Evolutionary conservation across 2,113 vertebrate species (phyloP), one percentile per base, ranked within the genome.

Genomic region (Calonectris borealis): DNA sequence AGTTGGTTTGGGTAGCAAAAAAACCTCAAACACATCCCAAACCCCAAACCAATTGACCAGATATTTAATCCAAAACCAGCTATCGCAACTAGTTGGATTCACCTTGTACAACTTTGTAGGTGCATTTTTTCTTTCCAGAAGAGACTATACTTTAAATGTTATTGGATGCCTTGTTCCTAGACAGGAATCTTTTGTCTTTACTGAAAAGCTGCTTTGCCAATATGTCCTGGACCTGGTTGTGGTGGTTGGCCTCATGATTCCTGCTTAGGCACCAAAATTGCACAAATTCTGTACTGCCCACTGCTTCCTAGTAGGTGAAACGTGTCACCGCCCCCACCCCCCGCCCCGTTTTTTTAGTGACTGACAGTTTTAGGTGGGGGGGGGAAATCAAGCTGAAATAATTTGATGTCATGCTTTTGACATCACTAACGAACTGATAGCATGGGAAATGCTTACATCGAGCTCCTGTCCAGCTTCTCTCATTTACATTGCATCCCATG

Each of bases 1-100:
- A 60, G 11, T 32, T 83, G 13, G 8, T 61, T 89, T 77, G 34
- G 6, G 26, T 68, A 72, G n/a, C 10, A 68, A 83, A 80, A 73
- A 55, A 19, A 1, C 48, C 48, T 21, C 46, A 44, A 13, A 14
- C 8, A 38, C 8, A 52, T 1, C 4, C 9, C 38, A 72, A 62
- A 6, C 4, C 5, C 9, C 34, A 61, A 55, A 38, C 1, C 3
- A 68, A 77, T 38, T 36, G 0, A 52, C 10, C 15, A 82, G 51
- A 31, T 26, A 54, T 36, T 36, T 89, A 84, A 44, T 57, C 12
- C 24, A 77, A 84, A 89, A 11, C 20, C 18, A 78, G 10, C 5
- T 48, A 38, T 65, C 9, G 4, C 17, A 78, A 10, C 10, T 38
- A 44, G 9, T 16, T 81, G 10, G 13, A 48, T 83, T 81, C 73